phyloP scores from a whole-genome alignment of 2,797 vertebrate species.

The Emydoidea blandingii region DNA sequence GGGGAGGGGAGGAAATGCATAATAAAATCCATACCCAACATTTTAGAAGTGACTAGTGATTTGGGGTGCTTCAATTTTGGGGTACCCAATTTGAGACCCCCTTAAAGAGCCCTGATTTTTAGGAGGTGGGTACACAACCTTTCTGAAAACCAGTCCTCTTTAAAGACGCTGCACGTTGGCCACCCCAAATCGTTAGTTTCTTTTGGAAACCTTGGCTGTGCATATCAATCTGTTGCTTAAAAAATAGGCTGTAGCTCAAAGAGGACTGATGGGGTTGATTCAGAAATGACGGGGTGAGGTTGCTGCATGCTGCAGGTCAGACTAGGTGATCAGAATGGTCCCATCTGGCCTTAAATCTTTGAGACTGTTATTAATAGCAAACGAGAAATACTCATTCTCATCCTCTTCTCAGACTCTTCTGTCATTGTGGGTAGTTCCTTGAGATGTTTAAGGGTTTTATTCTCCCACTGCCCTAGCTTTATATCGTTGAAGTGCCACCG shows the following conservation, averaged over 20 bases:
- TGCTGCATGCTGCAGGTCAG: rapidly evolving
- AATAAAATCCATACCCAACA: not conserved
- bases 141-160: not conserved
- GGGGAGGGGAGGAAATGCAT: not conserved
- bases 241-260: not conserved
- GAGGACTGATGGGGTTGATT: not conserved
- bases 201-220: not conserved
- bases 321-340: not conserved
- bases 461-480: not conserved
- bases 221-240: not conserved
- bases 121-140: rapidly evolving
- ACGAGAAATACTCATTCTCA: constrained; percentile 25
- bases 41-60: not conserved
- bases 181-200: not conserved
- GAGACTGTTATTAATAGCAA: constrained; percentile 30
- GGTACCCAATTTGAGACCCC: not conserved
- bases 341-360: constrained; percentile 23
- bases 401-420: constrained; percentile 55
- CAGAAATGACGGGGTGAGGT: not conserved
- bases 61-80: not conserved
- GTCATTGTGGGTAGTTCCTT: constrained; percentile 57
- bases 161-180: not conserved
- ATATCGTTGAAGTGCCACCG: not conserved
- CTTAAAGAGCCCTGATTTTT: not conserved
- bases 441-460: constrained; percentile 47